phyloP scores from a whole-genome alignment of 2,113 vertebrate species.

The Aspidoscelis tigris region DNA sequence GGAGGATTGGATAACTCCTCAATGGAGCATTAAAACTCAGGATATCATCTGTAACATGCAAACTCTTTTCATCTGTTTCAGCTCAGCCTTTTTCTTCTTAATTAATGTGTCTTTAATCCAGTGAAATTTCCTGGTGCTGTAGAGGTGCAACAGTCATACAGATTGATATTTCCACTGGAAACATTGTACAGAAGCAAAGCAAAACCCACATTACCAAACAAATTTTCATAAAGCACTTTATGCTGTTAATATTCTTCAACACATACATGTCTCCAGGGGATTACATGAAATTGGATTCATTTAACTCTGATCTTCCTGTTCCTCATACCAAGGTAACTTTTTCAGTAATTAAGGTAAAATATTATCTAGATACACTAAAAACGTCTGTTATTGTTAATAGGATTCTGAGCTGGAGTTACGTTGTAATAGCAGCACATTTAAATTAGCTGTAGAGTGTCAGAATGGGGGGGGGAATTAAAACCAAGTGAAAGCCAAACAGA shows the following conservation, averaged over 20 bases:
- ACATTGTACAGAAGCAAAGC: conserved; percentile 42
- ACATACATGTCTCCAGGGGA: conserved; percentile 11
- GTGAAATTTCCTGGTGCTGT: conserved; percentile 3
- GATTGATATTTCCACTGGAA: conserved; percentile 32
- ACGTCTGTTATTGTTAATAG: conserved; percentile 39
- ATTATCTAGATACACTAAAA: conserved; percentile 17
- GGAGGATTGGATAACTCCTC: no score
- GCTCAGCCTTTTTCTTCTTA: background rate
- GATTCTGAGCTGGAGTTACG: conserved; percentile 33
- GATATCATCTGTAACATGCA: no score
- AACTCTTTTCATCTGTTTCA: background rate
- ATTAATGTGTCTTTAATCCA: conserved; percentile 4
- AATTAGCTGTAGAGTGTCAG: conserved; percentile 12
- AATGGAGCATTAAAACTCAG: no score
- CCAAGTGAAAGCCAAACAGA: conserved; percentile 18
- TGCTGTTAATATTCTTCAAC: conserved; percentile 44
- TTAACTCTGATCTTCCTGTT: conserved; percentile 38
- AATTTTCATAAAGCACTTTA: conserved; percentile 50
- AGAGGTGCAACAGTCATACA: background rate
- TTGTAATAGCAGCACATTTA: conserved; percentile 35
- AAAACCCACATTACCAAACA: conserved; percentile 39
- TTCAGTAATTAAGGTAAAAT: conserved; percentile 53
- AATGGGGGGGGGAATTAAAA: conserved; percentile 32
- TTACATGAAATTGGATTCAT: conserved; percentile 8
- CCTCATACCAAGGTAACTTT: conserved; percentile 34